Evolutionary conservation across 2,797 vertebrate genomes (phyloP).

Genomic region (Propithecus perrieri): DNA sequence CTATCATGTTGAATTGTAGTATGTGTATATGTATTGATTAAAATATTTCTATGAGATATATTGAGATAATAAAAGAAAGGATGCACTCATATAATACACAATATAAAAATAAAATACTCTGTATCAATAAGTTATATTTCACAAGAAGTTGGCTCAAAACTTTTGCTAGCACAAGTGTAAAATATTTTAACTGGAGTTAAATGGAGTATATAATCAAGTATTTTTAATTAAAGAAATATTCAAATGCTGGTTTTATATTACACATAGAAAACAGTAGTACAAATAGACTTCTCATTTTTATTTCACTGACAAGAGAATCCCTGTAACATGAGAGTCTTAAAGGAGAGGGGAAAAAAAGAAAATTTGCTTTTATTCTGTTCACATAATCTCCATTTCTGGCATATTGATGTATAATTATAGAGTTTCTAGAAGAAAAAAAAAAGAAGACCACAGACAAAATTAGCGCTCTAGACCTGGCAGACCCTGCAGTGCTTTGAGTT

Average conservation of each 20-base stretch:
- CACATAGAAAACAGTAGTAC: background rate
- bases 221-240: background rate
- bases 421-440: background rate
- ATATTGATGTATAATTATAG: background rate
- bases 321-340: background rate
- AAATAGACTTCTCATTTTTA: background rate
- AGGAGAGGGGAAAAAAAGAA: background rate
- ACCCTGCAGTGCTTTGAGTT: background rate
- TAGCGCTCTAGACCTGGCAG: background rate
- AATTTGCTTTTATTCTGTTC: background rate
- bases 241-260: background rate
- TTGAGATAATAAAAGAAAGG: slow-evolving; percentile 52
- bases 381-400: background rate
- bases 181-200: background rate
- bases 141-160: slow-evolving; percentile 25
- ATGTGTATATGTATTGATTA: slow-evolving; percentile 41
- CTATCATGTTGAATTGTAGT: slow-evolving; percentile 51
- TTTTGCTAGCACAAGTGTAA: background rate
- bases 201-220: background rate
- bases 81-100: background rate
- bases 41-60: slow-evolving; percentile 60
- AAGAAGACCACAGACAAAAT: background rate
- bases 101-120: slow-evolving; percentile 42
- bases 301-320: background rate
- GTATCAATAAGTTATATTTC: slow-evolving; percentile 48